Conservation (phyloP, 2,888 invertebrate species). For the Coenonympha glycerion region DNA sequence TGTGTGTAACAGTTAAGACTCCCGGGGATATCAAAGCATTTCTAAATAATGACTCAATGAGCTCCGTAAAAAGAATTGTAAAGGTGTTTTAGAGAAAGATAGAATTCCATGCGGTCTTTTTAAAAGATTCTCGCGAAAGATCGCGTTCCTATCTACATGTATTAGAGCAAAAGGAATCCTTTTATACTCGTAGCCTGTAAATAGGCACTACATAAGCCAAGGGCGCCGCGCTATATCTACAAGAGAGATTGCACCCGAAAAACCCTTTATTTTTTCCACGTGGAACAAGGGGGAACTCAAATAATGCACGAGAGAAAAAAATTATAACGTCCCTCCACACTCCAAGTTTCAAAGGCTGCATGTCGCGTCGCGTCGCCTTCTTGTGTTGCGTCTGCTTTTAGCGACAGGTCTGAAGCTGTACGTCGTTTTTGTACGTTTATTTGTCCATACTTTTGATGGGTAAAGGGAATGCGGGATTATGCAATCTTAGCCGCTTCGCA, state of each 20-base stretch:
- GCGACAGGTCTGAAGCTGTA: constrained; percentile 29
- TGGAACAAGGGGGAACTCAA: constrained; percentile 23
- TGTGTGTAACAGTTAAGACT: no score
- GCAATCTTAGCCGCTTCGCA: constrained; percentile 7
- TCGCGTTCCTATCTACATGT: neutral
- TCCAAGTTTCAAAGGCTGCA: constrained; percentile 24
- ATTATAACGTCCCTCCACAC: constrained; percentile 28
- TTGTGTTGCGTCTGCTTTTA: constrained; percentile 27
- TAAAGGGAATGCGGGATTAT: constrained; percentile 25
- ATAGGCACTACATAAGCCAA: constrained; percentile 22
- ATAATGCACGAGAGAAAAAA: constrained; percentile 30
- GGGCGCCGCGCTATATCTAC: constrained; percentile 16
- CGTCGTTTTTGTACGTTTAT: constrained; percentile 27
- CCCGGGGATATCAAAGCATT: no score
- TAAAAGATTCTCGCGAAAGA: neutral
- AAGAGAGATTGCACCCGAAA: constrained; percentile 26
- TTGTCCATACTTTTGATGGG: constrained; percentile 24
- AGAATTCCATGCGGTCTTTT: no score
- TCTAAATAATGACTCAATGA: no score
- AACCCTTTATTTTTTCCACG: constrained; percentile 25
- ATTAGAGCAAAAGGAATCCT: constrained; percentile 9
- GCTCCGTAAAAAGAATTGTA: no score
- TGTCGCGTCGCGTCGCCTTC: constrained; percentile 21
- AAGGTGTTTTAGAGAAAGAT: no score
- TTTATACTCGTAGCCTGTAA: constrained; percentile 25